Evolutionary conservation across 2,888 invertebrate genomes (phyloP), one percentile per base, ranked within the genome.

Genomic region (Sinotaia quadrata): DNA sequence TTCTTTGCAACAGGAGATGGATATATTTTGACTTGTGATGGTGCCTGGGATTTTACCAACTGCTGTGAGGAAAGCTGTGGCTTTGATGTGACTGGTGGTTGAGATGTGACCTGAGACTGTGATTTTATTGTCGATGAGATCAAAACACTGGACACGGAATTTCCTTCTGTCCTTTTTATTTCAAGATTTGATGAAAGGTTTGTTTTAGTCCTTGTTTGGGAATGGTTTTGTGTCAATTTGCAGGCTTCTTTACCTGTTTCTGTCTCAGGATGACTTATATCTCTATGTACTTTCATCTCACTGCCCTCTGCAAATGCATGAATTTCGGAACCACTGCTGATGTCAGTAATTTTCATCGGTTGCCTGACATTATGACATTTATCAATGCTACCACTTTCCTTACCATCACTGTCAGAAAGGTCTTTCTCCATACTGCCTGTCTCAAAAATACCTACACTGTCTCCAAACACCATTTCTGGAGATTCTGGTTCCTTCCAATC

Each of bases 391-490:
- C 49, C 49, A 49, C 49, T 49, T 49, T 18, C 49, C 24, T 49
- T n/a, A n/a, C n/a, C n/a, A n/a, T n/a, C 49, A 15, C 29, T 29
- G 24, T 8, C 52, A 52, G 29, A n/a, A 52, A 18, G 7, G 24
- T 7, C 52, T 12, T 12, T 10, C 8, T 18, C 15, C 41, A 12
- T 18, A 41, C 15, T 41, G 10, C 41, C 15, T 10, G 10, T 18
- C 15, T 52, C 52, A 52, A 52, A 52, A 18, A 52, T 21, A 34
- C 51, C 12, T 34, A 51, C 12, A 34, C 1, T 51, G 2, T 65
- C 56, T 44, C 44, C 21, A n/a, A 44, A 31, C 12, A 65, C 33
- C 4, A 21, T 56, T 4, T 56, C 65, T 27, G 65, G 33, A 8
- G 63, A 63, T 3, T 33, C 27, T 7, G 54, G 54, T 7, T 2